Percentiles rank a stretch among this genome's conserved stretches.
Evolutionary conservation across 2,113 vertebrate species (phyloP).

Genomic region (Tetrao urogallus): DNA sequence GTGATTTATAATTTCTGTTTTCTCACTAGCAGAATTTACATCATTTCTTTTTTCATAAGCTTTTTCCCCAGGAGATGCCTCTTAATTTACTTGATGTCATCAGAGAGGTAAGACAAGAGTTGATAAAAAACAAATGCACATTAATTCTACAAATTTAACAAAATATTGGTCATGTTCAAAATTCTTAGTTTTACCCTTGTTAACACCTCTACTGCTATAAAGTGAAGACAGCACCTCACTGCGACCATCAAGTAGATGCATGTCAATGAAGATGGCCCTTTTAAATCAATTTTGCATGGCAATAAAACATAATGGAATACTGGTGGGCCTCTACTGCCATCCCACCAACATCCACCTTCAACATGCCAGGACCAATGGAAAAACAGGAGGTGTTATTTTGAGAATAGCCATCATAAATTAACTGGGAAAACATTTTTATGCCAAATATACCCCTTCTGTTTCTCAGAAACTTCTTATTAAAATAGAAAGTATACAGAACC

Average conservation of each 20-base stretch:
- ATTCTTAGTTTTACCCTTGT: background rate
- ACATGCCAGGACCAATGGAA: too few species aligned
- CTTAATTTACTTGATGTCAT: background rate
- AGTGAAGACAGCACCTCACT: background rate
- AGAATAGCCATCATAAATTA: background rate
- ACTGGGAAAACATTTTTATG: background rate
- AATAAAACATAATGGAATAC: too few species aligned
- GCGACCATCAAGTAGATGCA: background rate
- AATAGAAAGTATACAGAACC: background rate
- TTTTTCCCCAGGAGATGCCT: background rate
- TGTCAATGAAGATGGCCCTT: background rate
- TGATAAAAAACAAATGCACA: background rate
- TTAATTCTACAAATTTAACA: background rate
- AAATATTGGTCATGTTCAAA: background rate
- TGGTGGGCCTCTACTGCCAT: too few species aligned
- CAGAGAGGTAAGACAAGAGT: background rate
- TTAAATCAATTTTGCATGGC: background rate
- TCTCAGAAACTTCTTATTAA: background rate
- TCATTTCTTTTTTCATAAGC: background rate
- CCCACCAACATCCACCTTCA: too few species aligned
- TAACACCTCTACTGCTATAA: background rate
- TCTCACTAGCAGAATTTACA: background rate
- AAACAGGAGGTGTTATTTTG: too few species aligned
- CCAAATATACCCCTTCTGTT: background rate
- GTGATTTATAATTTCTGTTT: background rate